Evolutionary conservation across 2,888 invertebrate species (phyloP).

Genomic region (Lathronympha strigana): DNA sequence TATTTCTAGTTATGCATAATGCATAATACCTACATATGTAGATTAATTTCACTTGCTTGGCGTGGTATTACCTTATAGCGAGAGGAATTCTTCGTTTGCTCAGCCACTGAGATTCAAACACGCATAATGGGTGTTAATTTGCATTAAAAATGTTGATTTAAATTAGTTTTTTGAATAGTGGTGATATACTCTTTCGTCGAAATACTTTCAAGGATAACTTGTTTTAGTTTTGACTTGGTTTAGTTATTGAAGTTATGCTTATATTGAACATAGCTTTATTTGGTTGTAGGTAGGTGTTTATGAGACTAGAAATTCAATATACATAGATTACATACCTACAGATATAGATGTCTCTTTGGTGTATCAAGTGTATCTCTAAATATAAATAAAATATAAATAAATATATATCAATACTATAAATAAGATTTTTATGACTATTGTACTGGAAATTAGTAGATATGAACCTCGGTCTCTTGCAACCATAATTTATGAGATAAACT

Average conservation of each 20-base stretch:
- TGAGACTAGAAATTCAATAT: no score
- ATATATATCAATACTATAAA: neutral
- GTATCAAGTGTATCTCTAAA: neutral
- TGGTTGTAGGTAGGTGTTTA: neutral
- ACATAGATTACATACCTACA: no score
- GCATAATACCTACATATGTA: constrained; percentile 13
- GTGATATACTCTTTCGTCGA: constrained; percentile 15
- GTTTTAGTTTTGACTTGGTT: constrained; percentile 15
- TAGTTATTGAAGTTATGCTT: neutral
- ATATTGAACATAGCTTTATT: constrained; percentile 5
- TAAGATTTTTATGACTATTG: neutral
- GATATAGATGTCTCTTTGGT: no score
- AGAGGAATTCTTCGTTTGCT: constrained; percentile 30
- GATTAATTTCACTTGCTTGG: constrained; percentile 10
- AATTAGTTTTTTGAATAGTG: neutral
- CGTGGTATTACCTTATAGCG: constrained; percentile 17
- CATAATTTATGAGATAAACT: constrained; percentile 3
- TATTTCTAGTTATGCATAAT: constrained; percentile 8
- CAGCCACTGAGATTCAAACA: constrained; percentile 32
- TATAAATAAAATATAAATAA: neutral
- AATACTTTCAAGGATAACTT: constrained; percentile 26
- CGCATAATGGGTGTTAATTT: constrained; percentile 25
- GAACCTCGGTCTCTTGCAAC: neutral
- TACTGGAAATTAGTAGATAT: neutral
- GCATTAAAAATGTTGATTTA: constrained; percentile 19